Base-by-base conservation (phyloP, 1,140 invertebrate species). In the Littorina saxatilis region DNA sequence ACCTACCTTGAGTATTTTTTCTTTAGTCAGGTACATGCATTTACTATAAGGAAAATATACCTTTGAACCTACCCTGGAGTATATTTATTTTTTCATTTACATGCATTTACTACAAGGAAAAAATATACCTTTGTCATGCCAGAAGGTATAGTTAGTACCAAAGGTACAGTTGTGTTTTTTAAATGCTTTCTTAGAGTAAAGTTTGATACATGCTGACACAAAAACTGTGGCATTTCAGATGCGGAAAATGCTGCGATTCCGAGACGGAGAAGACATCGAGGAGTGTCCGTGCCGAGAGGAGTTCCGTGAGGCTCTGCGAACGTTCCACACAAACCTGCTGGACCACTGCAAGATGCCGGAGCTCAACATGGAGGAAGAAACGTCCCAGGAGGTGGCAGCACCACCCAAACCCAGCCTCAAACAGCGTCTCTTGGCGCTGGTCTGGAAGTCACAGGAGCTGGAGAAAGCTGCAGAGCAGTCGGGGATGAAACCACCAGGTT, bases 171-270 rank as follows among this genome's bases (percentile, higher is more conserved):
- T n/a, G n/a, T n/a, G n/a, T n/a, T n/a, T n/a, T n/a, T n/a, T n/a
- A n/a, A n/a, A n/a, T n/a, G n/a, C n/a, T n/a, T n/a, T n/a, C n/a
- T n/a, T n/a, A n/a, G n/a, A n/a, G n/a, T n/a, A n/a, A n/a, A n/a
- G n/a, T n/a, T n/a, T n/a, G n/a, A n/a, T n/a, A n/a, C n/a, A n/a
- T n/a, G n/a, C n/a, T n/a, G n/a, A n/a, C n/a, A n/a, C n/a, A n/a
- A n/a, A n/a, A n/a, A n/a, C n/a, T n/a, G n/a, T n/a, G n/a, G n/a
- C n/a, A n/a, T 68, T 75, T 58, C 78, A 91, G 89, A 91, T 91
- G 90, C 88, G 84, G 66, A 85, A 87, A 47, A 78, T 91, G 43
- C 80, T 91, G 27, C 81, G 84, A n/a, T 91, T 91, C 79, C 90
- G 89, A 76, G 77, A 75, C 40, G 86, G 85, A 32, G 82, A 80